These are phyloP conservation scores for Podotricha telesiphe DNA, from an alignment of 2,888 invertebrate species.

Conservation along the genomic window DNA sequence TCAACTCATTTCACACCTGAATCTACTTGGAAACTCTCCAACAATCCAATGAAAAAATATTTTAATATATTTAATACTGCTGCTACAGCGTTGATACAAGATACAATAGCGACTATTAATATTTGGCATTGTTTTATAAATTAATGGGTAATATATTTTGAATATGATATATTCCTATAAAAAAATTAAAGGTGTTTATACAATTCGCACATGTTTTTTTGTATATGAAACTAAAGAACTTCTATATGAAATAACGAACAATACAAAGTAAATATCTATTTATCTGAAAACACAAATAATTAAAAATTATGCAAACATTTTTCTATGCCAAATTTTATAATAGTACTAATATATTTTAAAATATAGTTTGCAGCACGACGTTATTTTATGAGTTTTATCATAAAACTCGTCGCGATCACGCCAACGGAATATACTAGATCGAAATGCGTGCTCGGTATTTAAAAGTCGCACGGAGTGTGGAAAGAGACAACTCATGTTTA, in stretches of 20 bases:
- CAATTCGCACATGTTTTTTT: neutral
- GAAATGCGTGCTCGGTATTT: conserved; percentile 41
- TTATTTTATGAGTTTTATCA: conserved; percentile 51
- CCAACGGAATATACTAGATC: conserved; percentile 45
- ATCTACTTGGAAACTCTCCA: conserved; percentile 51
- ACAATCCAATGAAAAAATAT: conserved; percentile 30
- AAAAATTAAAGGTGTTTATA: neutral
- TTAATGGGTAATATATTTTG: conserved; percentile 9
- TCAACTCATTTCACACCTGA: conserved; percentile 58
- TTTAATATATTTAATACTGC: conserved; percentile 32
- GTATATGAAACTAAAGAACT: neutral
- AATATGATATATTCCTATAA: neutral
- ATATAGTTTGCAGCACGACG: conserved; percentile 47
- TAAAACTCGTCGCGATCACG: conserved; percentile 50
- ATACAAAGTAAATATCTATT: neutral
- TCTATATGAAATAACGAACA: neutral
- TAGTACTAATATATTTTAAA: conserved; percentile 47
- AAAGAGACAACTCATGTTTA: conserved; percentile 11
- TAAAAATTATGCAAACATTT: conserved; percentile 32
- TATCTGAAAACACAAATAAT: conserved; percentile 14
- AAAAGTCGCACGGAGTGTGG: conserved; percentile 27
- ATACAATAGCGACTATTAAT: conserved; percentile 30
- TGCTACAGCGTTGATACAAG: conserved; percentile 32
- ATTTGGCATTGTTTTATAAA: conserved; percentile 20
- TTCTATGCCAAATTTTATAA: conserved; percentile 36